Conservation (phyloP, 2,797 vertebrate species). For the Clarias fuscus region DNA sequence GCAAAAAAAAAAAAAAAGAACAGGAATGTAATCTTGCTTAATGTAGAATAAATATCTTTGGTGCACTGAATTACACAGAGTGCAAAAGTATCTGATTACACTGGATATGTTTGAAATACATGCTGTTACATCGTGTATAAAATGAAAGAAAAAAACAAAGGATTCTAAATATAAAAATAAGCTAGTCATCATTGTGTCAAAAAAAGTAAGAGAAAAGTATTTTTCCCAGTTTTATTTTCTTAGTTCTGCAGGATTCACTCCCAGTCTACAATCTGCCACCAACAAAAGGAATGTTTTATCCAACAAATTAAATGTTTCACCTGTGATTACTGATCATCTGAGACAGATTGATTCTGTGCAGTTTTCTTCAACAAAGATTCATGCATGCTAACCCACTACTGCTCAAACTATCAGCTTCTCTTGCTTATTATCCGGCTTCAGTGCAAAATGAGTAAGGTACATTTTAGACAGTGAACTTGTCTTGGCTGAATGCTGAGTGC, state of each 20-base stretch:
- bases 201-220: neutral
- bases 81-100: conserved; percentile 66
- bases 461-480: neutral
- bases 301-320: neutral
- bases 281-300: neutral
- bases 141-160: conserved; percentile 19
- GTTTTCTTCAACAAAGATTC: neutral
- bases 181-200: conserved; percentile 29
- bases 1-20: conserved; percentile 25
- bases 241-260: conserved; percentile 4
- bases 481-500: neutral
- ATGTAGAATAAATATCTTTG: conserved; percentile 70
- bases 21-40: conserved; percentile 28
- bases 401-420: neutral
- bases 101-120: conserved; percentile 50
- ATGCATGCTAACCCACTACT: neutral
- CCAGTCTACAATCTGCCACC: neutral
- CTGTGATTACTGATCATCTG: neutral
- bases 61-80: conserved; percentile 64
- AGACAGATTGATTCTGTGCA: neutral
- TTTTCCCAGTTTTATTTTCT: neutral
- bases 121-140: conserved; percentile 56
- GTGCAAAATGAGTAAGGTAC: neutral
- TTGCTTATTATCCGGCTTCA: neutral
- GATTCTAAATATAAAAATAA: conserved; percentile 16